phyloP scores from a whole-genome alignment of 1,140 invertebrate species.

The Drosophila ironensis region DNA sequence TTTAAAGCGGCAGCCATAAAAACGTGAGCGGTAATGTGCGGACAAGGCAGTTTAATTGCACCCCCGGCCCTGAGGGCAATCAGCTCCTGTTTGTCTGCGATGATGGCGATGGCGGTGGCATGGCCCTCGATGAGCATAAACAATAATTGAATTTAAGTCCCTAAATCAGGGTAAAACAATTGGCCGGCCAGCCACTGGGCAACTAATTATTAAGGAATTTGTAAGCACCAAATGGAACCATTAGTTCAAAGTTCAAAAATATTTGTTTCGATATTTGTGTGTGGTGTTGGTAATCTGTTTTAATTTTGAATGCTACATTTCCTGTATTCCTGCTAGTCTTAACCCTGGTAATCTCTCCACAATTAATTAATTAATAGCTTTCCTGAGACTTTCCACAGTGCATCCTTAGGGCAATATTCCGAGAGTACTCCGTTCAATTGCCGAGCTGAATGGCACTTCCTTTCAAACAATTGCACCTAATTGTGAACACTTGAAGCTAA shows the following conservation, averaged over 20 bases:
- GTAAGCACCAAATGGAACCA: background rate
- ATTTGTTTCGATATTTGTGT: no score
- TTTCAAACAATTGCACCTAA: slow-evolving; percentile 55
- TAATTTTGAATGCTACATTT: no score
- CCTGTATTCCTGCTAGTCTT: no score
- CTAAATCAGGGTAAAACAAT: background rate
- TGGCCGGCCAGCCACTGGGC: background rate
- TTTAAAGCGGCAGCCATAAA: slow-evolving; percentile 57
- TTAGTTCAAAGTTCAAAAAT: no score
- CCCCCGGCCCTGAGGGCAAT: background rate
- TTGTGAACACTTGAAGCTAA: slow-evolving; percentile 26
- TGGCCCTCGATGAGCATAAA: background rate
- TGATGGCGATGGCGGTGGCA: slow-evolving; percentile 22
- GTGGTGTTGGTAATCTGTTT: no score
- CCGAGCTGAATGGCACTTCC: slow-evolving; percentile 10
- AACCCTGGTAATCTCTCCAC: no score
- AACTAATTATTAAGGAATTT: background rate
- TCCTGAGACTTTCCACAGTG: no score
- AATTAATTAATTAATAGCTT: no score
- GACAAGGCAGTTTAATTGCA: slow-evolving; percentile 43
- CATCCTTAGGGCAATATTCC: no score
- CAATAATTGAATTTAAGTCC: slow-evolving; percentile 31
- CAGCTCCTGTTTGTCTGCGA: slow-evolving; percentile 21
- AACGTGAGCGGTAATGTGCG: slow-evolving; percentile 42
- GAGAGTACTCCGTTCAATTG: slow-evolving; percentile 12